phyloP scores from a whole-genome alignment of 2,888 invertebrate species.

The Leptinotarsa juncta region DNA sequence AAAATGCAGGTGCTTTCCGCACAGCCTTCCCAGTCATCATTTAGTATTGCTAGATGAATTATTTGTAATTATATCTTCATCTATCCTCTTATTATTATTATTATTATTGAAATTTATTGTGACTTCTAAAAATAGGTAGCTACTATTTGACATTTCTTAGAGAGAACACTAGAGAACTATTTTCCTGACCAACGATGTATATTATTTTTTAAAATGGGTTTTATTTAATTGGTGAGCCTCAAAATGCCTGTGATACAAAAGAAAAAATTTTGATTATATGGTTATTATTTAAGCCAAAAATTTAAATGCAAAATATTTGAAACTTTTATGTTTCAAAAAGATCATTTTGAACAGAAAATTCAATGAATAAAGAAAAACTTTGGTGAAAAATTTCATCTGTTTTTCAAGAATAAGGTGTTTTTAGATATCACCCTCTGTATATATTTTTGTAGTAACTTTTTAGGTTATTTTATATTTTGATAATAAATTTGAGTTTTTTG shows the following conservation, averaged over 20 bases:
- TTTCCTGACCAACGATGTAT: slow-evolving; percentile 27
- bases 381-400: slow-evolving; percentile 31
- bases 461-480: slow-evolving; percentile 58
- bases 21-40: slow-evolving; percentile 20
- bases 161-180: slow-evolving; percentile 7
- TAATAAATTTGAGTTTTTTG: slow-evolving; percentile 55
- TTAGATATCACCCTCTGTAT: slow-evolving; percentile 45
- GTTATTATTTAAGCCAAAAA: slow-evolving; percentile 29
- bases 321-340: slow-evolving; percentile 29
- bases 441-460: slow-evolving; percentile 55
- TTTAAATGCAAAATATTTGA: slow-evolving; percentile 8
- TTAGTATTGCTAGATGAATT: slow-evolving; percentile 11
- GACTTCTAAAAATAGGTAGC: neutral
- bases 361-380: slow-evolving; percentile 23
- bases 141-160: neutral
- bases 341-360: slow-evolving; percentile 10
- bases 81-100: neutral
- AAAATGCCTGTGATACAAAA: slow-evolving; percentile 63
- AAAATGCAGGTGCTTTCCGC: slow-evolving; percentile 6
- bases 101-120: neutral
- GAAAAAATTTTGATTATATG: slow-evolving; percentile 39
- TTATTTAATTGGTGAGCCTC: slow-evolving; percentile 59
- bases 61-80: slow-evolving; percentile 21
- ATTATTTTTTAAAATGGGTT: slow-evolving; percentile 21
- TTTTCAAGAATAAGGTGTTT: slow-evolving; percentile 36